Base-by-base conservation (phyloP, 1,140 invertebrate species). In the Leptinotarsa defecta region DNA sequence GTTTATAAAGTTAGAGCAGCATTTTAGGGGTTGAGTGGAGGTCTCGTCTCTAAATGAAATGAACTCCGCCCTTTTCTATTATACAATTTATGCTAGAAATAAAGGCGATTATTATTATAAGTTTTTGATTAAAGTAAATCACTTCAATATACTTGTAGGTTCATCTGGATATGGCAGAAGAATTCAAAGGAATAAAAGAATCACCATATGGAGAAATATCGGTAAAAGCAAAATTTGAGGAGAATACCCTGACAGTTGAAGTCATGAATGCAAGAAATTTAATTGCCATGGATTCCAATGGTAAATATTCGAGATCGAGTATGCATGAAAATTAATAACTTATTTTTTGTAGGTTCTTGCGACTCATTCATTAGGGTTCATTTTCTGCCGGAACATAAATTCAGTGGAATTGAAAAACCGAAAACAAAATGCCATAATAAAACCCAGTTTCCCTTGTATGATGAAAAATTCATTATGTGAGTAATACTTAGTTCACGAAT, bases 401-500 rank as follows among this genome's bases (percentile, higher is more conserved):
- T 98, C 85, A 87, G 88, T 20, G 91, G 91, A 64, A 86, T 90
- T 24, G 87, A 90, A 5, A 88, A 89, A 76, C 91, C 92, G 6
- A 96, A 95, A 86, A 98, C 97, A 2, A 93, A 95, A 84, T 94
- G 95, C 15, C 93, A 97, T 64, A 96, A 96, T 86, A 96, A 97
- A 87, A 97, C 93, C 52, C 87, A 96, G 19, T 98, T 96, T 86
- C 97, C 97, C 1, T 86, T 97, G 13, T 99, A 95, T 85, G 96
- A 99, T 80, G 96, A 99, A 87, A 92, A 91, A 76, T 98, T 98
- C 87, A 90, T 91, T 82, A 93, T 98, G 96, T 98, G 88, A 93
- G 94, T 75, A 43, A 11, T 11, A 11, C 34, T 43, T 43, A 43
- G 8, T 43, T 43, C 34, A 43, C 8, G 34, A 43, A 43, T 11